Base-by-base conservation (phyloP, 1,140 invertebrate genomes). In the Lysiphlebus fabarum region DNA sequence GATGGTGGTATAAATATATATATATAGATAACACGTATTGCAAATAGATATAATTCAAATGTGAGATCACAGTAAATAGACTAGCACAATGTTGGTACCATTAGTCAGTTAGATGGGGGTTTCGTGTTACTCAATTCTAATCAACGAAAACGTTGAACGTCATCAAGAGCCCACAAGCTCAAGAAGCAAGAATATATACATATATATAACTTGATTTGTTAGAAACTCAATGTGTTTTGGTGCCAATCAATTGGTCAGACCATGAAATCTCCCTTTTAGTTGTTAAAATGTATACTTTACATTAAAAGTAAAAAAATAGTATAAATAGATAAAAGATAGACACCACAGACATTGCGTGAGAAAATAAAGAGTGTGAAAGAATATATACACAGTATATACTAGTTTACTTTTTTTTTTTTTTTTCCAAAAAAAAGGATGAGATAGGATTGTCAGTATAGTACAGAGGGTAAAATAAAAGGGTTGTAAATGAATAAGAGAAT, bases 111-210 rank as follows among this genome's bases (percentile, higher is more conserved):
- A 70, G 75, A 79, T 73, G 78, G 77, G 75, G 70, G 78, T 77
- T 79, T 62, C 76, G 68, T 79, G 76, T 79, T 77, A 70, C 69
- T 70, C 70, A 70, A 77, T 78, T 78, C 74, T 78, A 77, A 77
- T 77, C 75, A 76, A 78, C 71, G 62, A 36, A 11, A 34, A 68
- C 69, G 69, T 38, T 44, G 17, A 49, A 53, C 49, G 34, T 38
- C 42, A 42, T 45, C 49, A 33, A 37, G 34, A 26, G 17, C 17
- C 17, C 17, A 26, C 17, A 26, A 26, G 17, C 17, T 4, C 17
- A 26, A 26, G 17, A 26, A 26, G 17, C 17, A 26, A 26, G 2
- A 26, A 26, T 26, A 26, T 26, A 26, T 26, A 26, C 17, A 1
- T 26, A 1, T 26, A 26, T 26, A 26, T 26, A 26, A 50, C 38